Evolutionary conservation across 2,113 vertebrate genomes (phyloP).

Genomic region (Thamnophis sirtalis): DNA sequence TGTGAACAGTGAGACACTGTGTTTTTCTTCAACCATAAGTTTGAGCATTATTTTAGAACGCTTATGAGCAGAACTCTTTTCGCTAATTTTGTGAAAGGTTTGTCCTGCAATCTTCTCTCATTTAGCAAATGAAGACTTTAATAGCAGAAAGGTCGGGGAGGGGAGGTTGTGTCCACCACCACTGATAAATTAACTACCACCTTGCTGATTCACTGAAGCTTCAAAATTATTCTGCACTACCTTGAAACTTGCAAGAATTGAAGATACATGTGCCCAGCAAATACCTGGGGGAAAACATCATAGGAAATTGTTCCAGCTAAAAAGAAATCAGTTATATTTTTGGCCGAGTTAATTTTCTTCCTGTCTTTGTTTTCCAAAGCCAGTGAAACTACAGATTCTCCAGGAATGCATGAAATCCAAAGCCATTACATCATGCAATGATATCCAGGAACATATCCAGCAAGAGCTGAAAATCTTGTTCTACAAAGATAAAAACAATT

Average conservation of each 20-base stretch:
- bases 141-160: too few relatives aligned
- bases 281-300: background rate
- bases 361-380: slow-evolving; percentile 15
- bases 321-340: background rate
- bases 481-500: background rate
- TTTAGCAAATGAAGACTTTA: background rate
- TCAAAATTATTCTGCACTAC: background rate
- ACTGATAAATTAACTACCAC: background rate
- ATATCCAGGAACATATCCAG: background rate
- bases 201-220: background rate
- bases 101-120: background rate
- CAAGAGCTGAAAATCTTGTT: background rate
- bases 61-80: background rate
- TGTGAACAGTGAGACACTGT: background rate
- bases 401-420: slow-evolving; percentile 29
- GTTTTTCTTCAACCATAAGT: background rate
- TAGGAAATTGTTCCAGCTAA: slow-evolving; percentile 3
- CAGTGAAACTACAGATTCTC: slow-evolving; percentile 13
- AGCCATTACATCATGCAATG: slow-evolving; percentile 22
- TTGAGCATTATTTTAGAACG: background rate
- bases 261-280: background rate
- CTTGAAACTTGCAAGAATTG: background rate
- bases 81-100: background rate
- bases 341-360: slow-evolving; percentile 1
- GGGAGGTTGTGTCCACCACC: too few relatives aligned